These are phyloP conservation scores for Sphaerophoria rueppellii DNA, from an alignment of 2,888 invertebrate species.

Conservation along the genomic window DNA sequence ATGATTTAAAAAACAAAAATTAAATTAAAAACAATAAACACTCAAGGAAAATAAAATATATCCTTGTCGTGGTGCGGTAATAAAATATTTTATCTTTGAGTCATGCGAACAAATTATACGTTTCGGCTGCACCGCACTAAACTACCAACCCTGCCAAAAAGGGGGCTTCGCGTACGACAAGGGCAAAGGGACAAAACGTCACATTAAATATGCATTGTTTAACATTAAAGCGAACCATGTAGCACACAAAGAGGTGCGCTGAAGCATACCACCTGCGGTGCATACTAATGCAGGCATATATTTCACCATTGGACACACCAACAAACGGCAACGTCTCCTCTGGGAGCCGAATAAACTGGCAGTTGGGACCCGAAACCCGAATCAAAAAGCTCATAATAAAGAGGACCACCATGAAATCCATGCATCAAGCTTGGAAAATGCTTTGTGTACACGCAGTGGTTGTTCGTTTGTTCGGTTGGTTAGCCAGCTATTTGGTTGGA, in stretches of 20 bases:
- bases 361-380: too few species aligned
- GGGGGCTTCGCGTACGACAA: neutral
- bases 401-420: slow-evolving; percentile 47
- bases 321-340: neutral
- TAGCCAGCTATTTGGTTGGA: neutral
- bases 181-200: slow-evolving; percentile 55
- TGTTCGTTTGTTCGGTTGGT: slow-evolving; percentile 9
- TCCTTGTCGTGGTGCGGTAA: slow-evolving; percentile 40
- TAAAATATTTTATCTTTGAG: slow-evolving; percentile 69
- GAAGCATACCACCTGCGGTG: slow-evolving; percentile 70
- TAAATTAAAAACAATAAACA: neutral
- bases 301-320: slow-evolving; percentile 61
- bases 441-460: slow-evolving; percentile 57
- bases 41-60: neutral
- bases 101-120: slow-evolving; percentile 72
- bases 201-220: slow-evolving; percentile 72
- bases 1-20: slow-evolving; percentile 44
- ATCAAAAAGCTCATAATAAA: neutral
- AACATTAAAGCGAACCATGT: slow-evolving; percentile 64
- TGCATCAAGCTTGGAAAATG: slow-evolving; percentile 62
- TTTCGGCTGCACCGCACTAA: slow-evolving; percentile 35
- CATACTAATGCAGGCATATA: slow-evolving; percentile 72
- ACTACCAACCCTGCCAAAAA: neutral
- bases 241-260: slow-evolving; percentile 63
- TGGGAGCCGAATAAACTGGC: neutral